Evolutionary conservation across 2,888 invertebrate genomes (phyloP), one percentile per base, ranked within the genome.

Genomic region (Parapristionchus giblindavisi): DNA sequence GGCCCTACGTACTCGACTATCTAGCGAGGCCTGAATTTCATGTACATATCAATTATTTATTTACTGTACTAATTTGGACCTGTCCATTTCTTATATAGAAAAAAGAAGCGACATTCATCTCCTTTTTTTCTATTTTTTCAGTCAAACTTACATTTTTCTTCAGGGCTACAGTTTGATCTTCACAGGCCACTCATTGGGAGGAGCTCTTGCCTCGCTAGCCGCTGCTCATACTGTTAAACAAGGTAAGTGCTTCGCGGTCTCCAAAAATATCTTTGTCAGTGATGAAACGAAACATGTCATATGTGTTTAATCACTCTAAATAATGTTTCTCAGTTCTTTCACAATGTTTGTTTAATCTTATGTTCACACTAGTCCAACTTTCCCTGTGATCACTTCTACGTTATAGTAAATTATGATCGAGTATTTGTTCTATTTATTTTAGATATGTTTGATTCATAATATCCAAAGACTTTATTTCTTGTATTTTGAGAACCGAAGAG

Each of bases 141-240:
- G 56, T n/a, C 24, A n/a, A 17, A 14, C 43, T 43, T 17, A 43
- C 24, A 14, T 11, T 43, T 24, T 6, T 11, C 27, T 65, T 63
- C 77, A 83, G 80, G 78, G 78, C 56, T 86, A 81, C 70, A 75
- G 76, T 40, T 83, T 86, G 14, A 81, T 82, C 48, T 81, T 86
- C 52, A 86, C 85, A 8, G 86, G 86, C 21, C 86, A 86, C 75
- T 86, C 85, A 0, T 77, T 87, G 40, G 87, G 87, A 27, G 87
- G 83, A n/a, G 87, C 87, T 2, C 71, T 85, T 14, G 85, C 85
- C 14, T 77, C 85, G 3, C 60, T 85, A n/a, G 84, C 83, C 0
- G 80, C 84, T 3, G 75, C 81, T 2, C 72, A 79, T 54, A 78
- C 80, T 14, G 82, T 78, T 38, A 32, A 76, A 8, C 77, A 80